Base-by-base conservation (phyloP, 92 coral and sea anemone genomes). In the Pocillopora meandrina region DNA sequence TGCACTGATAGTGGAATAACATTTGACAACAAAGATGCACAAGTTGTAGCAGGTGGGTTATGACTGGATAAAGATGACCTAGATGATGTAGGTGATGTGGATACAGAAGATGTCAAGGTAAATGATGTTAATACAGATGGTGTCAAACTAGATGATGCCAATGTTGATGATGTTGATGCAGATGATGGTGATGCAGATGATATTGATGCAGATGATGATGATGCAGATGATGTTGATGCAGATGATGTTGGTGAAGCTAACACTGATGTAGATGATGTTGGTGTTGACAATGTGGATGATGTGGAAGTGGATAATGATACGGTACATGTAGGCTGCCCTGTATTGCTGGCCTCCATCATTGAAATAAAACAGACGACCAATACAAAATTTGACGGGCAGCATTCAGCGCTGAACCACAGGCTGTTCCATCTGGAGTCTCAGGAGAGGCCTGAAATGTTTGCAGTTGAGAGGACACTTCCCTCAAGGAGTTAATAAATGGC, bases 331-430 rank as follows among this genome's bases (percentile, higher is more conserved):
- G 66, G 65, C 23, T 81, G 76, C 55, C 12, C 72, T 57, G 66
- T 12, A 23, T 67, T 71, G 85, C 66, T 12, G 11, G 12, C 61
- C 16, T 82, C 78, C 69, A 74, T 71, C 56, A 71, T 56, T 17
- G 86, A 56, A 12, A 82, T 75, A 17, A 82, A 71, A 82, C 65
- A 33, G 86, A 82, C 0, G 86, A 82, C 78, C 86, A 82, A 49
- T 82, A 71, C 3, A 56, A 62, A 62, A 82, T 75, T 71, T 82
- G 86, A n/a, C 72, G 52, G 75, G 86, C 79, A 49, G 86, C 86
- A 82, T 72, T 82, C 66, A 70, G 67, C 10, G 86, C 86, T 71
- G 72, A 82, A 47, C 79, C 49, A 20, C 55, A 36, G 10, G 69
- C 67, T 23, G 47, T 82, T 56, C 65, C 56, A 52, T 67, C 85